Conservation (phyloP, 2,113 vertebrate species). For the Eudorcas thomsonii region DNA sequence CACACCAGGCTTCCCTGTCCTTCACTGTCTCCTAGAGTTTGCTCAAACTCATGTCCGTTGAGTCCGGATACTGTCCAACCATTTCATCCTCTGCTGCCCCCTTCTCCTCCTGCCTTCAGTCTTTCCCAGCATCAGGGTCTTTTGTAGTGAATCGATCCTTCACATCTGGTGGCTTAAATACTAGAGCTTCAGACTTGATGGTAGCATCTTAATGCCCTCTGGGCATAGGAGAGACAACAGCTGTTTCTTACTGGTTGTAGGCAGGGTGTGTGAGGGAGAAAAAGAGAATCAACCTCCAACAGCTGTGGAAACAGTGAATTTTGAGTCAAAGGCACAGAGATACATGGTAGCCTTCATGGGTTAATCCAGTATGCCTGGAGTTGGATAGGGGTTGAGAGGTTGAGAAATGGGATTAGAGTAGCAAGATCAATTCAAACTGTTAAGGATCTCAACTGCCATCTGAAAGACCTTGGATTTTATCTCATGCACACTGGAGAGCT, state of each 20-base stretch:
- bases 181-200: background rate
- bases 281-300: background rate
- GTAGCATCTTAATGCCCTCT: background rate
- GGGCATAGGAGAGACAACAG: rapidly evolving
- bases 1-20: background rate
- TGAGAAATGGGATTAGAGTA: background rate
- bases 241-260: background rate
- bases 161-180: background rate
- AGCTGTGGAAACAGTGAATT: background rate
- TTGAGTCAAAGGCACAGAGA: background rate
- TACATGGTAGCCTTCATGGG: rapidly evolving
- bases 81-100: background rate
- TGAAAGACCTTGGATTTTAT: background rate
- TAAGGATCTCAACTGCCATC: background rate
- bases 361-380: background rate
- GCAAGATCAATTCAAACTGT: rapidly evolving
- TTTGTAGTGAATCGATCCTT: background rate
- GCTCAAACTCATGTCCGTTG: background rate
- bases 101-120: background rate
- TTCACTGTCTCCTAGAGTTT: background rate
- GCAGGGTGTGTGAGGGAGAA: rapidly evolving
- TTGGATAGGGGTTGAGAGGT: background rate
- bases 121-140: background rate
- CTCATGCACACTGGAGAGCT: rapidly evolving
- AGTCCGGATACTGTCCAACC: background rate